phyloP scores from a whole-genome alignment of 2,113 vertebrate species.

The Willisornis vidua region DNA sequence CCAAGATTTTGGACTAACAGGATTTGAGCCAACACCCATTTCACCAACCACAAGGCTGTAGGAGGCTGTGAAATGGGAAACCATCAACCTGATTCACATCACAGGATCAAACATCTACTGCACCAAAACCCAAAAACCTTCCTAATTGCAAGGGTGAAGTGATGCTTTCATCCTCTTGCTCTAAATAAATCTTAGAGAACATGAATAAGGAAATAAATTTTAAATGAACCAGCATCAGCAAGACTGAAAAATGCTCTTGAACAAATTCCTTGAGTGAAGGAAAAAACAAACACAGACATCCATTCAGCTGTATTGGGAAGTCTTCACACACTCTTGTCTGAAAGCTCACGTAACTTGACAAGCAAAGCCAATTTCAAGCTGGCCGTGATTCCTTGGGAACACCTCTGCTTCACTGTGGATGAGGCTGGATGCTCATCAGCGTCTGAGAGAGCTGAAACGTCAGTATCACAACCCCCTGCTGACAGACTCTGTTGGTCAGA shows the following conservation, averaged over 20 bases:
- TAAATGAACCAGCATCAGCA: background rate
- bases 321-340: background rate
- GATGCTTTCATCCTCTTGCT: background rate
- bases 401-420: background rate
- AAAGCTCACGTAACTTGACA: background rate
- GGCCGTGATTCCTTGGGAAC: background rate
- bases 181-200: background rate
- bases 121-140: background rate
- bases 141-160: background rate
- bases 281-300: background rate
- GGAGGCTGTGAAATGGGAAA: background rate
- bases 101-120: background rate
- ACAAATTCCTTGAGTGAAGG: background rate
- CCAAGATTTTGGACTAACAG: background rate
- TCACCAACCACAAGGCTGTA: background rate
- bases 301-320: background rate
- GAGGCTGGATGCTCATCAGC: background rate
- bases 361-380: background rate
- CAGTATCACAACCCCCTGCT: background rate
- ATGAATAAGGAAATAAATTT: background rate
- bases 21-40: background rate
- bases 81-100: background rate
- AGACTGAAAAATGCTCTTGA: background rate
- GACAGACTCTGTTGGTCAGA: background rate
- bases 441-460: background rate